Evolutionary conservation across 2,888 invertebrate species (phyloP).

Genomic region (Chrysina gloriosa): DNA sequence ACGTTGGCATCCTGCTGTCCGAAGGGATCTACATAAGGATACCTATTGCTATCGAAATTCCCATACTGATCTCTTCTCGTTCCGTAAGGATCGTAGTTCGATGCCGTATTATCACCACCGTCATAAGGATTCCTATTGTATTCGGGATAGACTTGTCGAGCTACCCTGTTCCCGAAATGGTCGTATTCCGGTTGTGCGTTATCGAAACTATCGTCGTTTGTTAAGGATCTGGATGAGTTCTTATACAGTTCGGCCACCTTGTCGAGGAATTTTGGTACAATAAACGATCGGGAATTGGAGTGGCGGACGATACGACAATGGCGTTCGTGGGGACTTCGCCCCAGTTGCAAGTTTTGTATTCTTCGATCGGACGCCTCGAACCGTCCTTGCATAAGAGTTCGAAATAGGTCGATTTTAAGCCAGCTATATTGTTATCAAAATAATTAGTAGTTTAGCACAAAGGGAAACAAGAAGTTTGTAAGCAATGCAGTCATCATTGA

Average conservation of each 20-base stretch:
- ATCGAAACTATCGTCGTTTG: slow-evolving; percentile 31
- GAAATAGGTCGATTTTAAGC: slow-evolving; percentile 75
- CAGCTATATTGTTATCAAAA: no score
- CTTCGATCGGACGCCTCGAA: slow-evolving; percentile 73
- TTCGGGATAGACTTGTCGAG: slow-evolving; percentile 43
- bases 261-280: slow-evolving; percentile 75
- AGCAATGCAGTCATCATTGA: not conserved
- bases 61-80: slow-evolving; percentile 58
- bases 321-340: slow-evolving; percentile 86
- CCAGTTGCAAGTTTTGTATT: slow-evolving; percentile 86
- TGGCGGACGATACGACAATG: slow-evolving; percentile 87
- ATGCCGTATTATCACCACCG: slow-evolving; percentile 19
- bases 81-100: slow-evolving; percentile 55
- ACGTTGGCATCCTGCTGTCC: slow-evolving; percentile 53
- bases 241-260: slow-evolving; percentile 71
- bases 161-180: slow-evolving; percentile 56
- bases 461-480: not conserved
- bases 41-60: slow-evolving; percentile 43
- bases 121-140: slow-evolving; percentile 39
- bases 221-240: slow-evolving; percentile 53
- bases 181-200: slow-evolving; percentile 54
- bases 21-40: slow-evolving; percentile 39
- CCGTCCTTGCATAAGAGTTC: slow-evolving; percentile 88
- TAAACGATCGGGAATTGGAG: slow-evolving; percentile 68
- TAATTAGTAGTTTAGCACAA: no score